Base-by-base conservation (phyloP, 2,888 invertebrate species). In the Calameuta filiformis region DNA sequence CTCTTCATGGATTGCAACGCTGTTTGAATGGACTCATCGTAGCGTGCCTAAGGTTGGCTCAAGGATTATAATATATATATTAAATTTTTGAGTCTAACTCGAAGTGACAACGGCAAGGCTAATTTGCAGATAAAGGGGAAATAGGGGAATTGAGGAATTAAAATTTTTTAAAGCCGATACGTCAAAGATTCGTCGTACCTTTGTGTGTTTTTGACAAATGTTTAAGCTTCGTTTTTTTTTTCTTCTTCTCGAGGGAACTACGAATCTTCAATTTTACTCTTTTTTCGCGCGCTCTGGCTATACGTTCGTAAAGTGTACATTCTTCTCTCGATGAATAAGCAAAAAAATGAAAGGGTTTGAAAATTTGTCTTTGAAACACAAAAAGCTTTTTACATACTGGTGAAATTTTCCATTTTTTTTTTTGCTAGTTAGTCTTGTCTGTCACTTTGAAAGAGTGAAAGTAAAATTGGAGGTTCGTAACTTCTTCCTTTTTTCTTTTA, bases 1-100 rank as follows among this genome's bases (percentile, higher is more conserved):
- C 93, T 96, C 84, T 98, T 96, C 92, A 93, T 96, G 87, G 95
- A 97, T 92, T 98, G 98, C 92, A 97, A 97, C 92, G 97, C 97
- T 93, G 96, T 97, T 91, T 97, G 95, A 94, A 84, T 81, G 34
- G 68, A 74, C 15, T 74, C 56, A 23, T 9, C 56, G 56, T 56
- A 56, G 56, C 56, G 56, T 56, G 56, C 9, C 56, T 15, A 23
- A 56, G 56, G 56, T 56, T 56, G 56, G 56, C 56, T 56, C 56
- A 56, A 56, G 23, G 23, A 56, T 40, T 40, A 40, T 40, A 15
- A 23, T 40, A 40, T 40, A 40, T 56, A 56, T 23, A 56, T 56
- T 56, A 56, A 23, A 56, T 23, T 23, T 56, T 56, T 56, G 56
- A 56, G 56, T 56, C 23, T 2, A 56, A 56, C 6, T 56, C 56